Evolutionary conservation across 2,888 invertebrate genomes (phyloP), one percentile per base, ranked within the genome.

Genomic region (Eupithecia centaureata): DNA sequence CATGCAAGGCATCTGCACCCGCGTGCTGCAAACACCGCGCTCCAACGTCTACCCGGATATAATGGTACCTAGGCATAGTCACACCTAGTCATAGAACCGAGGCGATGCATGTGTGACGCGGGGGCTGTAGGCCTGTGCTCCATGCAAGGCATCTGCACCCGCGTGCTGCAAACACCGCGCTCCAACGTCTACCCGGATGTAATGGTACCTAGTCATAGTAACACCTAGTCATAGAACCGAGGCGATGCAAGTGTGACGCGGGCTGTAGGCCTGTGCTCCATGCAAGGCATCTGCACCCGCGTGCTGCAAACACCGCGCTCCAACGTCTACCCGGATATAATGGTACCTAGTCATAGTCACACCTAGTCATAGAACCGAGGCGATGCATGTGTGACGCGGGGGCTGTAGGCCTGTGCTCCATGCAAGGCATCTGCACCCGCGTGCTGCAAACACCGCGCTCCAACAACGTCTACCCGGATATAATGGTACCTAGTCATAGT

Each of bases 41-140:
- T 82, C 87, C 5, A 91, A 91, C 72, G 74, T 87, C 15, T 91
- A 85, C 71, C 91, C 91, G 0, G 82, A 88, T 59, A 74, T 83
- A 5, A 80, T 86, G 86, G 89, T 90, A 72, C 18, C 5, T 42
- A 27, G 2, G 10, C 15, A n/a, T 27, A 27, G 13, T 18, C 38
- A 38, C 3, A 47, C 2, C 13, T 25, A 51, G 25, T 12, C 89
- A 12, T 92, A 91, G 91, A 57, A 77, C 0, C 68, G 76, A 4
- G 88, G 87, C 27, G 81, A 81, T 1, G 79, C 78, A 32, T 92
- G 92, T 67, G 86, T 91, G 1, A 75, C 86, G 0, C 79, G 70
- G n/a, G 87, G 87, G 73, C 72, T 0, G 88, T 91, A 7, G 92
- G 91, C 13, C 54, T 83, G 5, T 91, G 92, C 69, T 79, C 84